A percentile compares a stretch with the other conserved stretches of the same genome.
phyloP scores from a whole-genome alignment of 2,888 invertebrate species.

The Leucozona laternaria region DNA sequence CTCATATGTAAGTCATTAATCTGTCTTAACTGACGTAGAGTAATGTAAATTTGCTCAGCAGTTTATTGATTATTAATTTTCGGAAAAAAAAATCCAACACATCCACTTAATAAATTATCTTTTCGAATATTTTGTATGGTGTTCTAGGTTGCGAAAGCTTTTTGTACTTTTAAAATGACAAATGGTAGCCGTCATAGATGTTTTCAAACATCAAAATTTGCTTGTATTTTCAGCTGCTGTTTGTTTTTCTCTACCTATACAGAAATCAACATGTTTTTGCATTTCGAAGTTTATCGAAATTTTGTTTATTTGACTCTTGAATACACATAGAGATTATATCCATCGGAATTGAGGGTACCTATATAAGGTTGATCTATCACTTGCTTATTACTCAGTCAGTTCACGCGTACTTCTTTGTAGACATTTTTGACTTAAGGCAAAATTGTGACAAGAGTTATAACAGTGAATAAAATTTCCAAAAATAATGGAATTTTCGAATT shows the following conservation, averaged over 20 bases:
- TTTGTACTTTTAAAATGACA: neutral
- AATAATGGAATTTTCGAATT: neutral
- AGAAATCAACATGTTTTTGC: neutral
- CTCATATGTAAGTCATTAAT: too few species aligned
- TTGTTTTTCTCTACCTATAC: neutral
- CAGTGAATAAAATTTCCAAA: neutral
- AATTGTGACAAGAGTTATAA: neutral
- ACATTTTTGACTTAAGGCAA: neutral
- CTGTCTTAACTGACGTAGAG: too few species aligned
- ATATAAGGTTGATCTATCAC: neutral
- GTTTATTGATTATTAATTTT: too few species aligned
- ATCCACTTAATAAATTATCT: too few species aligned
- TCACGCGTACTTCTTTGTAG: neutral
- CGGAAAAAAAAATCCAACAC: too few species aligned
- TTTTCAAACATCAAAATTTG: neutral
- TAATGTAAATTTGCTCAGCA: too few species aligned
- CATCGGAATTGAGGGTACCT: neutral
- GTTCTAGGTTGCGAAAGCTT: too few species aligned
- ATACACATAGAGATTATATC: neutral
- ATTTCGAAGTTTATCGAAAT: neutral
- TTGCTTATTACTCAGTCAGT: neutral
- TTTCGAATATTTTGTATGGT: too few species aligned
- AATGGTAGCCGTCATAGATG: neutral
- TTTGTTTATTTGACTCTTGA: neutral
- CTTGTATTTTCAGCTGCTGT: neutral